phyloP scores from a whole-genome alignment of 1,140 invertebrate species.

The Bradysia coprophila region DNA sequence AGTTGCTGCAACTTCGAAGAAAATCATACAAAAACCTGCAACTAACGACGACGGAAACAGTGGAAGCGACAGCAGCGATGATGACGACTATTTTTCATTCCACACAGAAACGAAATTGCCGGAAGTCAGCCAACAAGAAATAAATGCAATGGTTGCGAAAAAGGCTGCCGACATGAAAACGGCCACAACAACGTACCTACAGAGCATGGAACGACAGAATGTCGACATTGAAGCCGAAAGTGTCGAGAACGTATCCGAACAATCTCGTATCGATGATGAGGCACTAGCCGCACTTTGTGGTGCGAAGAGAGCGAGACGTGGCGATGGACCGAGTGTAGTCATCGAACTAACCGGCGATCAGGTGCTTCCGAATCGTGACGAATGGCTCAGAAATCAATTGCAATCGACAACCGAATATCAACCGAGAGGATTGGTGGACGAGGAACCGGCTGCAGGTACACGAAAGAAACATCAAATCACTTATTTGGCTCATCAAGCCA shows the following conservation, averaged over 20 bases:
- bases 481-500: slow-evolving; percentile 84
- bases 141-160: slow-evolving; percentile 17
- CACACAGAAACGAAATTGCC: slow-evolving; percentile 20
- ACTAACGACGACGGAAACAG: slow-evolving; percentile 3
- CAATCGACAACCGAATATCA: slow-evolving; percentile 45
- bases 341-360: slow-evolving; percentile 73
- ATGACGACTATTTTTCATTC: slow-evolving; percentile 32
- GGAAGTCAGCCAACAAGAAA: slow-evolving; percentile 17
- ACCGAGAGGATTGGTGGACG: slow-evolving; percentile 18
- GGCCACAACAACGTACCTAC: too few relatives aligned
- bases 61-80: slow-evolving; percentile 9
- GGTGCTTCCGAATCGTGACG: slow-evolving; percentile 54
- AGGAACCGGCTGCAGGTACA: slow-evolving; percentile 46
- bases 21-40: not conserved
- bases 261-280: slow-evolving; percentile 7
- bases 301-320: slow-evolving; percentile 24
- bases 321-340: slow-evolving; percentile 36
- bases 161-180: slow-evolving; percentile 6
- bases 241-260: slow-evolving; percentile 7
- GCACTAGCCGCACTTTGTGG: slow-evolving; percentile 20
- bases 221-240: slow-evolving; percentile 3
- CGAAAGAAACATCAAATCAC: slow-evolving; percentile 89
- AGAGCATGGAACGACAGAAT: slow-evolving; percentile 11
- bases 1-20: not conserved
- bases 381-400: slow-evolving; percentile 65